Percentiles rank a stretch among this genome's conserved stretches.
Evolutionary conservation across 2,888 invertebrate species (phyloP).

Genomic region (Ctena decussata): DNA sequence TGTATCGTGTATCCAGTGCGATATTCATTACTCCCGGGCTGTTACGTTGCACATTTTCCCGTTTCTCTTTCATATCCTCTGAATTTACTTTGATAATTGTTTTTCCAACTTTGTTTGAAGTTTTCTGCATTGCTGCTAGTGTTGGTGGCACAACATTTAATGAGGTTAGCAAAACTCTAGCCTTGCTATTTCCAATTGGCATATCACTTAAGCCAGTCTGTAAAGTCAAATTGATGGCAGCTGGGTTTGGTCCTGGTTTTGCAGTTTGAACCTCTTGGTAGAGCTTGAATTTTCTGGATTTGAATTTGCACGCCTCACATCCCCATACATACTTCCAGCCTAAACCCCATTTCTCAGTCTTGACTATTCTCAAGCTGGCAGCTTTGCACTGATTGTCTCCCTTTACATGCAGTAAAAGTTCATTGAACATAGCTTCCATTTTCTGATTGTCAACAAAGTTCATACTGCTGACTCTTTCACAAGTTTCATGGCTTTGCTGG

Average conservation of each 20-base stretch:
- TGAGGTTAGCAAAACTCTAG: neutral
- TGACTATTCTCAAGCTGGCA: too few species aligned
- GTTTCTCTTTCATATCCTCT: conserved; percentile 11
- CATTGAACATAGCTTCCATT: too few species aligned
- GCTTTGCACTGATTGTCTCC: too few species aligned
- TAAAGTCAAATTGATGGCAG: neutral
- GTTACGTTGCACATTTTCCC: neutral
- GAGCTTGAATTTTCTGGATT: too few species aligned
- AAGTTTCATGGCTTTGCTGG: too few species aligned
- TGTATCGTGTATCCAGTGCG: conserved; percentile 8
- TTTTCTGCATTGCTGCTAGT: neutral
- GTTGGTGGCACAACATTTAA: neutral
- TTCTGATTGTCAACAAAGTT: too few species aligned
- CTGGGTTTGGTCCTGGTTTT: neutral
- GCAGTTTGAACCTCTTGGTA: too few species aligned
- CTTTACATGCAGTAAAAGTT: too few species aligned
- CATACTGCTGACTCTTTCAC: too few species aligned
- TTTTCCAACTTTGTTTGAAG: neutral
- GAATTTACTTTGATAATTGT: neutral
- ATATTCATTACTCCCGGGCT: neutral
- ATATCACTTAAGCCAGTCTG: neutral
- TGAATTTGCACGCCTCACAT: too few species aligned
- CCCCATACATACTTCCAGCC: too few species aligned
- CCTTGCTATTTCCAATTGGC: neutral
- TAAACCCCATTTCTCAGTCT: too few species aligned